These are phyloP conservation scores for Clupea harengus DNA, from an alignment of 2,113 vertebrate genomes.

Conservation along the genomic window DNA sequence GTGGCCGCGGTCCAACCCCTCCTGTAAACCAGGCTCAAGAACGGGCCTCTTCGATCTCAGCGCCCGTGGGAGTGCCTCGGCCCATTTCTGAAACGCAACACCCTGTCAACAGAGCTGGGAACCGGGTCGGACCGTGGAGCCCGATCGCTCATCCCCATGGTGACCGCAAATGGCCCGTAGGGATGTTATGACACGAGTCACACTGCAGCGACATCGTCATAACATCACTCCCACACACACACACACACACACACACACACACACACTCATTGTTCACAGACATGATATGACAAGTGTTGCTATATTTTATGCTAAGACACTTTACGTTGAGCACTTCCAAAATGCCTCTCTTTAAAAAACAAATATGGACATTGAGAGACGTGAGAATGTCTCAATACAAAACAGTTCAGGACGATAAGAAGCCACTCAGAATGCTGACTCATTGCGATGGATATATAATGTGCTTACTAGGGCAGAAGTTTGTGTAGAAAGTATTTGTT, in stretches of 20 bases:
- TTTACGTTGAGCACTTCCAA: neutral
- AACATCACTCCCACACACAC: too few species aligned
- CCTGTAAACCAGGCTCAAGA: neutral
- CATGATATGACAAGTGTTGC: too few species aligned
- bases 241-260: too few species aligned
- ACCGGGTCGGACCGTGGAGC: neutral
- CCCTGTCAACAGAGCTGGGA: neutral
- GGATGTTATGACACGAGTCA: neutral
- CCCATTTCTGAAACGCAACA: neutral
- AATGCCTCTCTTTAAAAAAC: neutral
- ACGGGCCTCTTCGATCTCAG: neutral
- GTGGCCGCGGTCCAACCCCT: neutral
- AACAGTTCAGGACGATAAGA: neutral
- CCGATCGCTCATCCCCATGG: neutral
- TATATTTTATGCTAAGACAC: neutral
- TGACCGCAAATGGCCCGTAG: neutral
- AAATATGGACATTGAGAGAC: neutral
- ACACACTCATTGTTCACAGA: neutral
- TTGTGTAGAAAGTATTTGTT: neutral
- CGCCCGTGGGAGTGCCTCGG: neutral
- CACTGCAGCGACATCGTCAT: neutral
- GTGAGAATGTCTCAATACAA: conserved; percentile 9
- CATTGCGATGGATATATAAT: neutral
- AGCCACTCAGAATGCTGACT: neutral
- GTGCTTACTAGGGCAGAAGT: conserved; percentile 4